These are phyloP conservation scores for Pristis pectinata DNA, from an alignment of 2,797 vertebrate genomes.

Conservation along the genomic window DNA sequence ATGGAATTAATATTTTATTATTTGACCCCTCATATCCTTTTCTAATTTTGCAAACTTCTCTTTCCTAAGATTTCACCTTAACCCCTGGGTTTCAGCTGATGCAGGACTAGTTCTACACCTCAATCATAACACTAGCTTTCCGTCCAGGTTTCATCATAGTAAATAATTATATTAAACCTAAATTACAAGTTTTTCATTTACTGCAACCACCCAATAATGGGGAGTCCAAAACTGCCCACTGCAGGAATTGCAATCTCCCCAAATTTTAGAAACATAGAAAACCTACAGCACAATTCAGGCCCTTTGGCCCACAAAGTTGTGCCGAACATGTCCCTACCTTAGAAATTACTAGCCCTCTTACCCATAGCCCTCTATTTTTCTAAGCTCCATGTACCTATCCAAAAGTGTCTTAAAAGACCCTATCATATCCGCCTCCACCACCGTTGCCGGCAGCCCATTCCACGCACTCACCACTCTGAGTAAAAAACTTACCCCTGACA, in stretches of 20 bases:
- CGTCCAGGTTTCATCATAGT: not conserved
- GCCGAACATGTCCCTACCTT: too few species aligned
- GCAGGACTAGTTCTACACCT: not conserved
- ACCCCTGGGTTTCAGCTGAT: not conserved
- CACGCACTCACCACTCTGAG: too few species aligned
- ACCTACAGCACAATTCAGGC: too few species aligned
- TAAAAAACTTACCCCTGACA: too few species aligned
- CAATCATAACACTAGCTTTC: not conserved
- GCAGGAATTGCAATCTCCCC: not conserved
- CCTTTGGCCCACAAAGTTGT: too few species aligned
- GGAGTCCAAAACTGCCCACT: not conserved
- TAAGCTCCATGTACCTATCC: too few species aligned
- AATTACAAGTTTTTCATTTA: not conserved
- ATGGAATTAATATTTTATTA: not conserved
- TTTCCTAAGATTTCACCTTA: conserved; percentile 13
- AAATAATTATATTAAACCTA: not conserved
- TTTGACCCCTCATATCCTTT: not conserved
- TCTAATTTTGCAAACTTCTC: not conserved
- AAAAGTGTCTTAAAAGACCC: too few species aligned
- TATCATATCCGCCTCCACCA: too few species aligned
- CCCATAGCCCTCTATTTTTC: too few species aligned
- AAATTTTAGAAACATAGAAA: too few species aligned
- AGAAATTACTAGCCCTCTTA: too few species aligned
- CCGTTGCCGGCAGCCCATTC: too few species aligned
- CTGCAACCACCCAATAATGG: not conserved